phyloP scores from a whole-genome alignment of 2,888 invertebrate genomes.

The Bibio marci region DNA sequence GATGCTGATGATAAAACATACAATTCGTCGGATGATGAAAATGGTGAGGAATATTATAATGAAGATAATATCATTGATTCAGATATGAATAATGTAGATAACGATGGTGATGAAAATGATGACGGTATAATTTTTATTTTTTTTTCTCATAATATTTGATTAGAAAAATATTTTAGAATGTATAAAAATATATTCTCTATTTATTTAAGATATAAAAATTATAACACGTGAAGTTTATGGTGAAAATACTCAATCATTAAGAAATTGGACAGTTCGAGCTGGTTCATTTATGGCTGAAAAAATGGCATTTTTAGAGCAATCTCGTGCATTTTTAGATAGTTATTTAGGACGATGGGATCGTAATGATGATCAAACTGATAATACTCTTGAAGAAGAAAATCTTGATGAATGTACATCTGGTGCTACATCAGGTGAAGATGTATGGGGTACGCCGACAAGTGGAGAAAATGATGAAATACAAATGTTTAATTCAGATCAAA shows the following conservation, averaged over 20 bases:
- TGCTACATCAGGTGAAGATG: slow-evolving; percentile 69
- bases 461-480: slow-evolving; percentile 57
- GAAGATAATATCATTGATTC: too few species aligned
- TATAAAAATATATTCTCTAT: slow-evolving; percentile 16
- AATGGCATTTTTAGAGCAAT: slow-evolving; percentile 51
- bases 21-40: slow-evolving; percentile 29
- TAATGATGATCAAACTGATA: slow-evolving; percentile 13
- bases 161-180: slow-evolving; percentile 26
- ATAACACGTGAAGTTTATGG: slow-evolving; percentile 14
- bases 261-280: slow-evolving; percentile 63
- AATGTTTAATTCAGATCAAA: slow-evolving; percentile 46
- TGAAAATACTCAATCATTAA: slow-evolving; percentile 7
- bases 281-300: slow-evolving; percentile 70
- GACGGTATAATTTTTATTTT: slow-evolving; percentile 8
- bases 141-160: slow-evolving; percentile 23
- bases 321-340: slow-evolving; percentile 31
- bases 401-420: slow-evolving; percentile 60
- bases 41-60: slow-evolving; percentile 15
- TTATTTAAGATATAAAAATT: slow-evolving; percentile 10
- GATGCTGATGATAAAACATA: slow-evolving; percentile 33
- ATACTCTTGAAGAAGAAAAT: slow-evolving; percentile 41
- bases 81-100: too few species aligned
- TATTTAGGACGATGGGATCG: slow-evolving; percentile 36
- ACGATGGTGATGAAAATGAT: slow-evolving; percentile 14
- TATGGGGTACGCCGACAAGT: slow-evolving; percentile 80